Conservation (phyloP, 2,888 invertebrate species). For the Eilema sororculum region DNA sequence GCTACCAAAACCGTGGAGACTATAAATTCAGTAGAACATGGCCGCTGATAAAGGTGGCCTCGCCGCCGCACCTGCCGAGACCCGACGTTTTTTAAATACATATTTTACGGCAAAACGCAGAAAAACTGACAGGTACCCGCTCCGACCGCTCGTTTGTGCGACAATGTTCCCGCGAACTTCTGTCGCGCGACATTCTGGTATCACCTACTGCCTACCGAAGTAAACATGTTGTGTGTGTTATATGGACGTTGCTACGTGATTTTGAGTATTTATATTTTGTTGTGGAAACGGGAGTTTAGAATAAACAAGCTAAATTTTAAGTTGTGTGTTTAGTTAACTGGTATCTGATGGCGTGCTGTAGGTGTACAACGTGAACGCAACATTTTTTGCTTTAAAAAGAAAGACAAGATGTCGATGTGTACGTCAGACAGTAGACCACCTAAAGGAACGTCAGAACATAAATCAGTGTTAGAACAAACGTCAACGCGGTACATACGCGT, state of each 20-base stretch:
- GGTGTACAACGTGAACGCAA: not conserved
- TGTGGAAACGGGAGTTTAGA: not conserved
- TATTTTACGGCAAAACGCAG: slow-evolving; percentile 76
- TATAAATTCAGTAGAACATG: slow-evolving; percentile 75
- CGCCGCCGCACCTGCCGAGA: slow-evolving; percentile 71
- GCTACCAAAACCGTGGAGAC: slow-evolving; percentile 71
- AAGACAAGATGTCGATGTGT: not conserved
- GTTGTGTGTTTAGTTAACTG: not conserved
- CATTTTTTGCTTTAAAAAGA: not conserved
- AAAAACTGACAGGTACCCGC: slow-evolving; percentile 68
- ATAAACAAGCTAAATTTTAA: not conserved
- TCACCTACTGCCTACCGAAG: not conserved
- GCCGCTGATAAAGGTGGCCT: slow-evolving; percentile 71
- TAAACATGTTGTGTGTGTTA: slow-evolving; percentile 5
- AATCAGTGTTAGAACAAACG: not conserved
- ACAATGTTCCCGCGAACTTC: slow-evolving; percentile 36
- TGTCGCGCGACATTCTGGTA: slow-evolving; percentile 31
- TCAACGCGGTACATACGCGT: not conserved
- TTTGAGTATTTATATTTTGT: not conserved
- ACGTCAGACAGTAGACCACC: not conserved
- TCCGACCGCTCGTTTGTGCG: slow-evolving; percentile 40
- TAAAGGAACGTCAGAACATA: no score
- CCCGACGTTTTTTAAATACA: slow-evolving; percentile 68
- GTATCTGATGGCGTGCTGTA: not conserved
- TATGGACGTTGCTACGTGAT: not conserved